Base-by-base conservation (phyloP, 2,888 invertebrate genomes). In the Tachina lurida region DNA sequence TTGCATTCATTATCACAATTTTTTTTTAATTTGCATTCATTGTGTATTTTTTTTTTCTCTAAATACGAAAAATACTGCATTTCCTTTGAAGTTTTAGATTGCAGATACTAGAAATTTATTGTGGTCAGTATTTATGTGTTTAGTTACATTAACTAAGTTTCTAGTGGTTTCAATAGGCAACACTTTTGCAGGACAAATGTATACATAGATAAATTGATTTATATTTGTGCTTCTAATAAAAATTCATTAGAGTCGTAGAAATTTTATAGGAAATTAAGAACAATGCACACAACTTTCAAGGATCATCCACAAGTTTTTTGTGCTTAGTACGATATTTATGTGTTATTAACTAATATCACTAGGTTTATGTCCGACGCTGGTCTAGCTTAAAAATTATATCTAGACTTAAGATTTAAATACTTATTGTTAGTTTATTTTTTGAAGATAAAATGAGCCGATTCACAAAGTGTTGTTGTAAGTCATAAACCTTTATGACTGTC, bases 41-140 rank as follows among this genome's bases (percentile, higher is more conserved):
- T 56, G 49, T 49, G 17, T 63, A 52, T 68, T 56, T 31, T 58
- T 56, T 31, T 58, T 3, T 63, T 68, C 56, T n/a, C n/a, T n/a
- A n/a, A 68, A 80, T 22, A n/a, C 43, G 22, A 52, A 65, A 62
- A 79, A 65, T 83, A 63, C 60, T 73, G 65, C 58, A 83, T 68
- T 73, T 77, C 79, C 78, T 76, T 1, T 73, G 43, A 47, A 17
- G 43, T 65, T 22, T 75, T 65, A 19, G 39, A 73, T 62, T 84
- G 70, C 74, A 79, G 75, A 79, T 65, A 83, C 47, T 17, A 71
- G 43, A 82, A 74, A 81, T 77, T 81, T 76, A 71, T 86, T 86
- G 86, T 83, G 86, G 86, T 86, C 86, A 63, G 19, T 65, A 67
- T 63, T 86, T 77, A 22, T 70, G 65, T 74, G 22, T 63, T 62